These are phyloP conservation scores for Menidia menidia DNA, from an alignment of 2,797 vertebrate genomes.

Conservation along the genomic window DNA sequence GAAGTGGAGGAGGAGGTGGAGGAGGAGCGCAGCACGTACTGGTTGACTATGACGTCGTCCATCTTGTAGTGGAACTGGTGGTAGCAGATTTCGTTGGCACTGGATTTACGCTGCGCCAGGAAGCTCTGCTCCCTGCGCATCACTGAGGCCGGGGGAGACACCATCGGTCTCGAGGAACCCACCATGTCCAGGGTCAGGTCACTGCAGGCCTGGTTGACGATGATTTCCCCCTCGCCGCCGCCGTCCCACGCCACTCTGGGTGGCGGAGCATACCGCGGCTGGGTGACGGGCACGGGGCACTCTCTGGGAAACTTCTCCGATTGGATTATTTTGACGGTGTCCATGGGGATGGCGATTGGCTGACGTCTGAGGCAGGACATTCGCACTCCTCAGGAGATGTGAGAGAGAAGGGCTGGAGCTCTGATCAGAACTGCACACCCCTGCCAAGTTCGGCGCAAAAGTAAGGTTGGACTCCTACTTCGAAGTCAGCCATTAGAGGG, in stretches of 20 bases:
- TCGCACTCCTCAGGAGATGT: constrained; percentile 58
- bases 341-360: constrained; percentile 97
- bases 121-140: constrained; percentile 84
- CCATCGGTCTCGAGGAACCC: constrained; percentile 78
- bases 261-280: constrained; percentile 88
- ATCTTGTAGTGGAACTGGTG: constrained; percentile 96
- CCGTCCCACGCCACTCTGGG: constrained; percentile 94
- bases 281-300: constrained; percentile 88
- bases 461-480: constrained; percentile 30
- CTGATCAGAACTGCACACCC: constrained; percentile 41
- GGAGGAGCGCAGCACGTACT: constrained; percentile 91
- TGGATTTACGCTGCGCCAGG: constrained; percentile 88
- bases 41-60: constrained; percentile 96
- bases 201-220: constrained; percentile 96
- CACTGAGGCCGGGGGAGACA: constrained; percentile 77
- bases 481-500: constrained; percentile 84
- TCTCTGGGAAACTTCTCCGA: constrained; percentile 96
- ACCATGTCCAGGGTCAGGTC: constrained; percentile 89
- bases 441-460: constrained; percentile 41
- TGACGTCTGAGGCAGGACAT: constrained; percentile 99
- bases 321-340: constrained; percentile 97
- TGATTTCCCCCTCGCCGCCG: constrained; percentile 95
- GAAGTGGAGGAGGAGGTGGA: constrained; percentile 82
- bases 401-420: constrained; percentile 49
- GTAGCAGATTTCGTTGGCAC: constrained; percentile 91